Conservation (phyloP, 2,888 invertebrate genomes). For the Dione juno region DNA sequence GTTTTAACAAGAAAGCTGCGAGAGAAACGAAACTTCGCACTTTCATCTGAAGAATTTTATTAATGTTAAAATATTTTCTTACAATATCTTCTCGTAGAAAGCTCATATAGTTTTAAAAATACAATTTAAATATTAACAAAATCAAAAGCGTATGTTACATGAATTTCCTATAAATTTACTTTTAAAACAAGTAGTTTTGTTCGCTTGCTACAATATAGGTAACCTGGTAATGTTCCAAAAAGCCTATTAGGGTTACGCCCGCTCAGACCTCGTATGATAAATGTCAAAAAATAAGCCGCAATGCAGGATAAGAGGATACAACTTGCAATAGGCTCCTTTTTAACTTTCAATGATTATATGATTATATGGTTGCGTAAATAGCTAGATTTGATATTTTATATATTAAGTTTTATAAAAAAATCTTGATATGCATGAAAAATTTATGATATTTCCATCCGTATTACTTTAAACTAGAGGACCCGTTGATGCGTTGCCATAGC, state of each 20-base stretch:
- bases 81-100: constrained; percentile 60
- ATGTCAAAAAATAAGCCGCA: constrained; percentile 76
- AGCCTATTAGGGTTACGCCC: constrained; percentile 65
- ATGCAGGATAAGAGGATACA: constrained; percentile 66
- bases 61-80: constrained; percentile 68
- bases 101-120: constrained; percentile 3
- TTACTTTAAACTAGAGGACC: too few relatives aligned
- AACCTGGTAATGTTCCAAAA: constrained; percentile 79
- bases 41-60: constrained; percentile 75
- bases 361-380: not conserved
- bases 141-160: not conserved
- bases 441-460: too few relatives aligned
- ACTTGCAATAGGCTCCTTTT: constrained; percentile 46
- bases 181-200: constrained; percentile 41
- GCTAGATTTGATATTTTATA: not conserved
- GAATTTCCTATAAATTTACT: constrained; percentile 31
- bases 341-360: constrained; percentile 23
- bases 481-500: too few relatives aligned
- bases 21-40: constrained; percentile 67
- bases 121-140: not conserved
- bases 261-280: constrained; percentile 69
- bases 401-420: too few relatives aligned
- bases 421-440: too few relatives aligned
- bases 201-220: constrained; percentile 46
- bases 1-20: constrained; percentile 64